Percentiles rank a stretch among this genome's conserved stretches.
Conservation (phyloP, 2,797 vertebrate genomes). For the Cetoscarus ocellatus region DNA sequence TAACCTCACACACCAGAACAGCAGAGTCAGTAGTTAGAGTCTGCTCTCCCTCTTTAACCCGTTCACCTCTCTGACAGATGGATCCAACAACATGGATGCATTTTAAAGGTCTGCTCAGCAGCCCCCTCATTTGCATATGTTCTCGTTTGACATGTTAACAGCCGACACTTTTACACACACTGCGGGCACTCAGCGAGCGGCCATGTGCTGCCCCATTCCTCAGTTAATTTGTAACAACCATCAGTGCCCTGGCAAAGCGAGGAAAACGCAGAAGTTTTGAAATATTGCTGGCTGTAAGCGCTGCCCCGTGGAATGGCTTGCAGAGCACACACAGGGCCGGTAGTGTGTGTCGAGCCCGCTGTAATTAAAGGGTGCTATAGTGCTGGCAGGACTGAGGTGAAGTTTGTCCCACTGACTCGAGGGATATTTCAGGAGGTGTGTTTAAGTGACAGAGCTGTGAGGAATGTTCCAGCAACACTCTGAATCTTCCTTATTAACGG, state of each 20-base stretch:
- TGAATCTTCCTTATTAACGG: constrained; percentile 83
- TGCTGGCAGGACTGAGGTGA: constrained; percentile 85
- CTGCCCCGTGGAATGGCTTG: constrained; percentile 74
- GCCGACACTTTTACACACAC: constrained; percentile 63
- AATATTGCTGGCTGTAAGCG: constrained; percentile 83
- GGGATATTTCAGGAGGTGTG: constrained; percentile 85
- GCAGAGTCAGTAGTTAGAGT: neutral
- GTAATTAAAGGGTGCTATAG: constrained; percentile 88
- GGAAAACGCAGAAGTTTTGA: constrained; percentile 82
- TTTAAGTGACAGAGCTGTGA: constrained; percentile 85
- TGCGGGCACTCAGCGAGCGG: constrained; percentile 56
- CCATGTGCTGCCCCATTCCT: constrained; percentile 76
- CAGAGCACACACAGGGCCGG: constrained; percentile 81
- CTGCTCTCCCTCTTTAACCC: constrained; percentile 14
- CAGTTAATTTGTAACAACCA: constrained; percentile 78
- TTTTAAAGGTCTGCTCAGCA: constrained; percentile 52
- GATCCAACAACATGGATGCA: constrained; percentile 37
- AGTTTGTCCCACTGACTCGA: constrained; percentile 85
- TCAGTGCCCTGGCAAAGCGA: constrained; percentile 67
- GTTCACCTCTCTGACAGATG: constrained; percentile 26
- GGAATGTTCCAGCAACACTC: constrained; percentile 86
- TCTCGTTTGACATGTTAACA: constrained; percentile 46
- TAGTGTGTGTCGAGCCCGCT: constrained; percentile 79
- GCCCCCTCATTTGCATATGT: constrained; percentile 54
- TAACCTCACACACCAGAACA: constrained; percentile 9